Base-by-base conservation (phyloP, 2,113 vertebrate species). In the Coregonus clupeaformis region DNA sequence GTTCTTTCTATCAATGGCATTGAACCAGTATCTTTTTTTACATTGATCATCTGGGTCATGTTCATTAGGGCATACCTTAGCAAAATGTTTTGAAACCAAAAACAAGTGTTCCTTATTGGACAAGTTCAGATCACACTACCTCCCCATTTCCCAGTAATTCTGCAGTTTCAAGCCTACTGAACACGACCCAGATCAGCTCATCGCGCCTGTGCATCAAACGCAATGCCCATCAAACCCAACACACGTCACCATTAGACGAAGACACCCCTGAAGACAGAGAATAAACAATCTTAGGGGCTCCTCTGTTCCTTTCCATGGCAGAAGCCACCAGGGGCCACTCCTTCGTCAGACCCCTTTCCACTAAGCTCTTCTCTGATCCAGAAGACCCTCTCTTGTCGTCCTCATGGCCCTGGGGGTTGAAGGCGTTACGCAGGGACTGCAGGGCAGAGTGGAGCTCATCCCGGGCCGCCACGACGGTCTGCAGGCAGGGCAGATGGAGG, bases 191-290 rank as follows among this genome's bases (percentile, higher is more conserved):
- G 62, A 5, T 16, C 27, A 25, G 16, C n/a, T 29, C 32, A 36
- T 36, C 7, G 32, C 1, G 3, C 9, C 24, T 29, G 62, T n/a
- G 7, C 4, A 1, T 94, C 90, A 98, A 6, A 98, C 95, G 95
- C 96, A 98, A 32, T 91, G 91, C 32, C 6, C 32, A 64, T 90
- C 84, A 77, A n/a, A n/a, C n/a, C n/a, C n/a, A n/a, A n/a, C n/a
- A n/a, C n/a, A n/a, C n/a, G n/a, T 86, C 91, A 42, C 70, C 66
- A 42, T 88, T 80, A 20, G 74, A 73, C 0, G 32, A 60, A 59
- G 76, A 65, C n/a, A 75, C 66, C 29, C 77, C 86, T 22, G 85
- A 72, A 36, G 72, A 83, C 4, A 90, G 77, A 14, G 85, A 76
- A 14, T 81, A 84, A 9, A 91, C 74, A 0, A 60, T 52, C 83